Percentiles rank a stretch among this genome's conserved stretches.
These are phyloP conservation scores for Oplegnathus fasciatus DNA, from an alignment of 2,113 vertebrate species.

Conservation along the genomic window DNA sequence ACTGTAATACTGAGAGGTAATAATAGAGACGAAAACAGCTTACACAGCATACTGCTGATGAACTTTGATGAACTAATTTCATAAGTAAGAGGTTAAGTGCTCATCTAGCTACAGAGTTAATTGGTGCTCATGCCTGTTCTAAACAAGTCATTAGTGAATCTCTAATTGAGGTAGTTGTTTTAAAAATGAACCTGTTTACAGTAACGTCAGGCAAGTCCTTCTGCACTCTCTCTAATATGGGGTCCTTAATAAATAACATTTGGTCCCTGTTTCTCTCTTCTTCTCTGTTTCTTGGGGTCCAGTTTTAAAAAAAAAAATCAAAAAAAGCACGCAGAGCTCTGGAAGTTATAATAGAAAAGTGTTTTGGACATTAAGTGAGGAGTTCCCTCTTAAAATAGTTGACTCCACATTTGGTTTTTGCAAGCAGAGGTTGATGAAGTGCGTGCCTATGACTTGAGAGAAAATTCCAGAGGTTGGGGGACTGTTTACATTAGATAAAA, in stretches of 20 bases:
- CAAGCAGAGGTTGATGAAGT: constrained; percentile 13
- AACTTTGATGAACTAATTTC: background rate
- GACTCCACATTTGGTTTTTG: constrained; percentile 23
- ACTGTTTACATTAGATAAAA: constrained; percentile 18
- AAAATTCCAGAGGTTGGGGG: constrained; percentile 5
- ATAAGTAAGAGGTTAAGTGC: background rate
- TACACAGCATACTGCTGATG: background rate
- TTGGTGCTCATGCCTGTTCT: background rate
- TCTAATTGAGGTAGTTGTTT: background rate
- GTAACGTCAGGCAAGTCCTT: background rate
- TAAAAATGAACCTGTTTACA: constrained; percentile 5
- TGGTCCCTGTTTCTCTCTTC: background rate
- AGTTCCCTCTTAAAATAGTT: constrained; percentile 13
- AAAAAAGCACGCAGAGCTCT: background rate
- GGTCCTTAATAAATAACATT: background rate
- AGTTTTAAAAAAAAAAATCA: background rate
- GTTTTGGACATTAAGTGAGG: background rate
- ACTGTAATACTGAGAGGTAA: background rate
- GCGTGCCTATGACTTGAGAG: background rate
- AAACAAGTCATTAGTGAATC: background rate
- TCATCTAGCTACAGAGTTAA: constrained; percentile 11
- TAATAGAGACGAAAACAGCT: background rate
- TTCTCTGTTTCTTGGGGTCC: background rate
- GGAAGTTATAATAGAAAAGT: background rate
- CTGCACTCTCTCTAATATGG: background rate